A percentile compares a stretch with the other conserved stretches of the same genome.
Evolutionary conservation across 2,113 vertebrate species (phyloP).

Genomic region (Mustela nigripes): DNA sequence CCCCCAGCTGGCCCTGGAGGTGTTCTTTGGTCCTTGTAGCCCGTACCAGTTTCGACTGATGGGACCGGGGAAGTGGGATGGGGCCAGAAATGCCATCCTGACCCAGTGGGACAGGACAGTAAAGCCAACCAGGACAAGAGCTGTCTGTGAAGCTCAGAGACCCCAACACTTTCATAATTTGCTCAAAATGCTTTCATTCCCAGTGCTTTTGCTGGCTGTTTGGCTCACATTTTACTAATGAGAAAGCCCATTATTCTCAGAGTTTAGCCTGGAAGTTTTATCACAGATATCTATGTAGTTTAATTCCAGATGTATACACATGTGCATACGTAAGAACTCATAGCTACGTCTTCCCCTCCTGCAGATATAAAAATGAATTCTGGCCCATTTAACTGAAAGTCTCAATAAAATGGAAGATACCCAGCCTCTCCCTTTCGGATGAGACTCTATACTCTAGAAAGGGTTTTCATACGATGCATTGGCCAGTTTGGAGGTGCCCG

Average conservation of each 20-base stretch:
- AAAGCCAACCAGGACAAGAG: slow-evolving; percentile 84
- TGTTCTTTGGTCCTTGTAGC: slow-evolving; percentile 90
- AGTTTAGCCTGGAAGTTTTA: neutral
- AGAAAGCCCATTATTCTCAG: neutral
- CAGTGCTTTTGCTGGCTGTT: slow-evolving; percentile 67
- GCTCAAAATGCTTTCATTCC: slow-evolving; percentile 74
- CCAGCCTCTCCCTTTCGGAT: neutral
- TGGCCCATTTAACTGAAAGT: neutral
- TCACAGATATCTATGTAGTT: neutral
- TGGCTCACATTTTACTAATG: slow-evolving; percentile 50
- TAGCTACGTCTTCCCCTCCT: neutral
- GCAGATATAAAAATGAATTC: slow-evolving; percentile 7
- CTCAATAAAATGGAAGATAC: slow-evolving; percentile 41
- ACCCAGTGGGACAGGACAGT: slow-evolving; percentile 89
- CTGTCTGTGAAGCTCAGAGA: slow-evolving; percentile 46
- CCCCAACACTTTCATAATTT: neutral
- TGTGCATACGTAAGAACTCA: neutral
- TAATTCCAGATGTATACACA: neutral
- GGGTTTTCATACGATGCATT: neutral
- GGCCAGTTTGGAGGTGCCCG: neutral
- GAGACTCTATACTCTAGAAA: slow-evolving; percentile 4
- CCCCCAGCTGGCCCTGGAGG: slow-evolving; percentile 86
- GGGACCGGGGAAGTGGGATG: slow-evolving; percentile 90
- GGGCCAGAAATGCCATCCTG: slow-evolving; percentile 89
- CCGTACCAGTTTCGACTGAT: slow-evolving; percentile 90